phyloP scores from a whole-genome alignment of 2,888 invertebrate species.

The Philaethria dido region DNA sequence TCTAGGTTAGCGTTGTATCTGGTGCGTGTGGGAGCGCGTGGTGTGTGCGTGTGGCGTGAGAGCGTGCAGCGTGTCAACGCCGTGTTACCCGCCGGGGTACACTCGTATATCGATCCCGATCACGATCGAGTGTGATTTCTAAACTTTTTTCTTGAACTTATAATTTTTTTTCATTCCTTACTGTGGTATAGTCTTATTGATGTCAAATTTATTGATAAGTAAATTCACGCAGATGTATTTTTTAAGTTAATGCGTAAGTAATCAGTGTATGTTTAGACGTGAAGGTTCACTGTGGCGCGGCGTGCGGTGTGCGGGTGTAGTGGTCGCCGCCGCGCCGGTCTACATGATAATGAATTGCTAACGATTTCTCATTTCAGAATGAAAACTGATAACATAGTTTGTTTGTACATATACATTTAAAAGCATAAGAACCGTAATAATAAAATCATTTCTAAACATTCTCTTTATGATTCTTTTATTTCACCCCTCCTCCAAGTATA shows the following conservation, averaged over 20 bases:
- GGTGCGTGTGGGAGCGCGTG: conserved; percentile 50
- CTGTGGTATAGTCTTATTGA: conserved; percentile 80
- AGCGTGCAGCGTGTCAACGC: conserved; percentile 37
- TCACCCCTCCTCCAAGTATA: background rate
- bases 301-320: no score
- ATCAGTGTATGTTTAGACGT: conserved; percentile 74
- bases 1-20: conserved; percentile 76
- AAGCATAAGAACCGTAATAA: conserved; percentile 81
- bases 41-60: conserved; percentile 55
- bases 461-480: conserved; percentile 31
- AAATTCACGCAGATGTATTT: conserved; percentile 71
- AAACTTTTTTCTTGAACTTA: conserved; percentile 69
- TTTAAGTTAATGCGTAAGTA: conserved; percentile 80
- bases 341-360: conserved; percentile 70
- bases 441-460: conserved; percentile 81
- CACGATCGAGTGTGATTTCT: conserved; percentile 67
- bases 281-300: conserved; percentile 64
- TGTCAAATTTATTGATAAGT: conserved; percentile 73
- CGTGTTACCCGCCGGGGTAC: conserved; percentile 58
- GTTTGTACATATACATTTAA: conserved; percentile 83
- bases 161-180: conserved; percentile 76
- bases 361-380: conserved; percentile 78
- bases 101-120: conserved; percentile 50
- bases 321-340: conserved; percentile 60
- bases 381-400: conserved; percentile 80